Percentiles rank a stretch among this genome's conserved stretches.
Evolutionary conservation across 2,888 invertebrate species (phyloP).

Genomic region (Eurytoma californica): DNA sequence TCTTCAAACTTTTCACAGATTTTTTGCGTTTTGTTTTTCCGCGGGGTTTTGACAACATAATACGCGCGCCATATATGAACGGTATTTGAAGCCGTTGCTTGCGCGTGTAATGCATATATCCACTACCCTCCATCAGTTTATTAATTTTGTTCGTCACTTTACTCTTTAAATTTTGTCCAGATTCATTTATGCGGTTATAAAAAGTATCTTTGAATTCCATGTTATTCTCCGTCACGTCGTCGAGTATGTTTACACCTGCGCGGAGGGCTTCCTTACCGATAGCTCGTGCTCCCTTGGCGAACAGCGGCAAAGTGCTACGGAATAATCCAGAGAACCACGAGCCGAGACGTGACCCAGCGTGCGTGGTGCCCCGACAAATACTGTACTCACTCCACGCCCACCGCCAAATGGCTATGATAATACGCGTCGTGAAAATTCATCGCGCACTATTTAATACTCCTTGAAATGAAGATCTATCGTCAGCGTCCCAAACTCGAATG

Average conservation of each 20-base stretch:
- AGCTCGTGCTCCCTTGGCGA: constrained; percentile 22
- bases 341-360: neutral
- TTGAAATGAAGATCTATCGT: neutral
- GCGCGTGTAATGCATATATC: too few relatives aligned
- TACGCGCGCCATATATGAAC: too few relatives aligned
- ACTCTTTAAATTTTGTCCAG: constrained; percentile 26
- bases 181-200: constrained; percentile 22
- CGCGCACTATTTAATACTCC: too few relatives aligned
- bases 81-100: too few relatives aligned
- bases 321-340: neutral
- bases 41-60: too few relatives aligned
- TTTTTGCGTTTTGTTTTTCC: too few relatives aligned
- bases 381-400: too few relatives aligned
- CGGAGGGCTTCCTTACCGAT: constrained; percentile 36
- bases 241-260: constrained; percentile 10
- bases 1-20: too few relatives aligned
- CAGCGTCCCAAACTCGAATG: constrained; percentile 1
- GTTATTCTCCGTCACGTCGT: constrained; percentile 2
- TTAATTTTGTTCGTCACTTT: constrained; percentile 36
- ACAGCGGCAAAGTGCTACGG: neutral
- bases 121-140: constrained; percentile 38
- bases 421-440: neutral
- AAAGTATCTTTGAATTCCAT: too few relatives aligned
- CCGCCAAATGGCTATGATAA: neutral
- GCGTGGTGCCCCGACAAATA: neutral